phyloP scores from a whole-genome alignment of 2,888 invertebrate genomes.

The Caenorhabditis sp. region DNA sequence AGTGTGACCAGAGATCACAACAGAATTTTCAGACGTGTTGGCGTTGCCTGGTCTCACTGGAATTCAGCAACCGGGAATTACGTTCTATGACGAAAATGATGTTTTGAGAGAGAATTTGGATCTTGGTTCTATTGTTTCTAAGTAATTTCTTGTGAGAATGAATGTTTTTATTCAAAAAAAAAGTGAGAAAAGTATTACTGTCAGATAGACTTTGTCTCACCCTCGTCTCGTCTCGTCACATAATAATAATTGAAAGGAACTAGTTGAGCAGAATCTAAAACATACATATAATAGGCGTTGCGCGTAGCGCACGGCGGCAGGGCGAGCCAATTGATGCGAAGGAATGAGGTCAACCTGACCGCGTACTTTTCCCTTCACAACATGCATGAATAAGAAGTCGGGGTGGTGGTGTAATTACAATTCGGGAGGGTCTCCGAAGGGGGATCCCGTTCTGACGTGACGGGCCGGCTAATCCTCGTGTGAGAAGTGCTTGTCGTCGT shows the following conservation, averaged over 20 bases:
- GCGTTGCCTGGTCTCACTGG: conserved; percentile 23
- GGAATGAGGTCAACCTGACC: conserved; percentile 50
- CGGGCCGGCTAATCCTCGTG: conserved; percentile 16
- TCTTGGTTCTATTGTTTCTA: conserved; percentile 22
- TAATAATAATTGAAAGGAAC: conserved; percentile 36
- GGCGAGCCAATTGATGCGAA: conserved; percentile 52
- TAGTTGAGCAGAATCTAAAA: conserved; percentile 40
- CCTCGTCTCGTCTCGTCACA: no score
- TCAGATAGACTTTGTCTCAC: conserved; percentile 28
- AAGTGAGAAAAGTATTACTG: no score
- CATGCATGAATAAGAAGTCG: conserved; percentile 25
- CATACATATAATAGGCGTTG: conserved; percentile 36
- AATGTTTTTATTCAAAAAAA: no score
- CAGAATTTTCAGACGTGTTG: conserved; percentile 44
- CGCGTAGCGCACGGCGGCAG: conserved; percentile 5
- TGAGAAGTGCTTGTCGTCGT: neutral
- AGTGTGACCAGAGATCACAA: neutral
- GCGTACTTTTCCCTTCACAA: conserved; percentile 19
- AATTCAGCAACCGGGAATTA: conserved; percentile 50
- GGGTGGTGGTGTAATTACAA: conserved; percentile 40
- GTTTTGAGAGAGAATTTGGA: conserved; percentile 50
- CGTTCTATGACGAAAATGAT: conserved; percentile 55
- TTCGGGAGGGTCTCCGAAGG: conserved; percentile 12
- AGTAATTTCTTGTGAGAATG: neutral
- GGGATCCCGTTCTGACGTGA: conserved; percentile 47